A percentile compares a stretch with the other conserved stretches of the same genome.
Conservation (phyloP, 2,113 vertebrate species). For the Oreotragus oreotragus region DNA sequence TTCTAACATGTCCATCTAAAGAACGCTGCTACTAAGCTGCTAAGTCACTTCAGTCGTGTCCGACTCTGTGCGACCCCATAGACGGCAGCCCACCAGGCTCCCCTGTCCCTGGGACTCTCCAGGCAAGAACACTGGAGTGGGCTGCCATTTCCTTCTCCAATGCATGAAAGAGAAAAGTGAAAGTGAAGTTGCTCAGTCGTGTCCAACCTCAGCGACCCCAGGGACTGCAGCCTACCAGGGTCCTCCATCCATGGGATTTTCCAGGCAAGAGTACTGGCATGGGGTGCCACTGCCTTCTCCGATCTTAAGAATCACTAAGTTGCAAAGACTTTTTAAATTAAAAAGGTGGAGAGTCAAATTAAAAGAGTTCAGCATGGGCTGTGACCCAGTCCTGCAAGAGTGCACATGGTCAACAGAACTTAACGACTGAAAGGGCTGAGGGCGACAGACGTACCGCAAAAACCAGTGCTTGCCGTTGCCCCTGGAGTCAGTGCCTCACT, state of each 20-base stretch:
- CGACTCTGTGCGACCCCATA: no score
- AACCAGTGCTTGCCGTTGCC: not conserved
- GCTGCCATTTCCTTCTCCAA: no score
- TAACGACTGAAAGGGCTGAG: not conserved
- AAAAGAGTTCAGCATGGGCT: not conserved
- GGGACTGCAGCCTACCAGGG: no score
- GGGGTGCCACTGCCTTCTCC: no score
- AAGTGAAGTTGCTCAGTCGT: no score
- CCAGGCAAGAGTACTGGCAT: no score
- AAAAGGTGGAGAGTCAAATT: not conserved
- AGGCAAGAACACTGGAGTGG: no score
- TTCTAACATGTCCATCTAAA: not conserved
- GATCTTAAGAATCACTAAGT: not conserved
- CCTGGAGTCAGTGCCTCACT: rapidly evolving
- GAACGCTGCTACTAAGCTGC: not conserved
- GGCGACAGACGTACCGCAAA: not conserved
- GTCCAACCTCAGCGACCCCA: rapidly evolving
- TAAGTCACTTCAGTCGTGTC: no score
- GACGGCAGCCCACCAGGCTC: no score
- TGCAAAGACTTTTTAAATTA: not conserved
- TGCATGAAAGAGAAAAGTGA: no score
- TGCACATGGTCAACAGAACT: not conserved
- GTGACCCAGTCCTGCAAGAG: not conserved
- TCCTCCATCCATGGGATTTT: no score
- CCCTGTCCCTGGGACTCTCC: no score